Evolutionary conservation across 2,888 invertebrate species (phyloP).

Genomic region (Icerya purchasi): DNA sequence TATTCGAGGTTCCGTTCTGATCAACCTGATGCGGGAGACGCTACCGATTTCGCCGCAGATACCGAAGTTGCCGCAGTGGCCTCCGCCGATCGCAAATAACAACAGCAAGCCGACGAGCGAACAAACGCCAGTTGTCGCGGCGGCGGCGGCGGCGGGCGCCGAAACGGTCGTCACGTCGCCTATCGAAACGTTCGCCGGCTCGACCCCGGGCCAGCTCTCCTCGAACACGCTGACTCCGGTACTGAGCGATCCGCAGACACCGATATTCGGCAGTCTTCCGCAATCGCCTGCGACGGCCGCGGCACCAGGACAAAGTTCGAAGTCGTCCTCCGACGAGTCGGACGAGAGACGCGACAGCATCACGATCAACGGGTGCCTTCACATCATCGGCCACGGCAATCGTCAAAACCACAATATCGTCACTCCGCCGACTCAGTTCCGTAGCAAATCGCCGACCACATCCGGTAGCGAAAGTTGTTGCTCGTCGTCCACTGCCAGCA

Average conservation of each 20-base stretch:
- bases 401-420: slow-evolving; percentile 2
- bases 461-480: neutral
- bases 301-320: neutral
- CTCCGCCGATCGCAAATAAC: too few relatives aligned
- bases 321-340: slow-evolving; percentile 19
- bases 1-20: neutral
- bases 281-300: neutral
- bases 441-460: slow-evolving; percentile 20
- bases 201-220: slow-evolving; percentile 18
- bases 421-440: slow-evolving; percentile 11
- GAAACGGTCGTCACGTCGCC: slow-evolving; percentile 13
- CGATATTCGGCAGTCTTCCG: neutral
- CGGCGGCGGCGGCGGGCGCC: slow-evolving; percentile 16
- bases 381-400: neutral
- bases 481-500: slow-evolving; percentile 12
- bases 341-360: too few relatives aligned
- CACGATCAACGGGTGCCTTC: neutral
- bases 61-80: too few relatives aligned
- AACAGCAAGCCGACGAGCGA: neutral
- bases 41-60: neutral
- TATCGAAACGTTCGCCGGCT: slow-evolving; percentile 11
- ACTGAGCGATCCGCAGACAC: slow-evolving; percentile 21
- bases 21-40: neutral
- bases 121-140: neutral
- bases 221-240: slow-evolving; percentile 27